Percentiles rank a stretch among this genome's conserved stretches.
These are phyloP conservation scores for Sinohyriopsis cumingii DNA, from an alignment of 2,888 invertebrate genomes.

Conservation along the genomic window DNA sequence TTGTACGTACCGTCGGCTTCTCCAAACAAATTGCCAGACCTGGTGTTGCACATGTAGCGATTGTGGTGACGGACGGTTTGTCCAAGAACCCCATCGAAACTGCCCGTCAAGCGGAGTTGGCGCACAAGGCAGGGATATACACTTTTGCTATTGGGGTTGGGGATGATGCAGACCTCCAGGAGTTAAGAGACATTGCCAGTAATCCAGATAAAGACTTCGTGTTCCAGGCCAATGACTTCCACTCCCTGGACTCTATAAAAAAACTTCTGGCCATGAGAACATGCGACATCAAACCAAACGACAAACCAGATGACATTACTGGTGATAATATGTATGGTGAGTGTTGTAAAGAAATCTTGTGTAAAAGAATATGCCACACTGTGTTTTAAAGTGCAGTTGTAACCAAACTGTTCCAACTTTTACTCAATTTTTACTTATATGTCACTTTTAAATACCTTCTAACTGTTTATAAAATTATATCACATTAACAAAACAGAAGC, in stretches of 20 bases:
- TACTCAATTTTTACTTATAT: background rate
- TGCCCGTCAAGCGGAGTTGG: constrained; percentile 43
- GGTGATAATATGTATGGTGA: constrained; percentile 1
- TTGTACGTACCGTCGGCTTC: constrained; percentile 44
- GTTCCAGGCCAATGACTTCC: constrained; percentile 54
- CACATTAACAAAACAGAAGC: no score
- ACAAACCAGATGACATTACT: constrained; percentile 20
- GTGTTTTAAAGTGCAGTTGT: no score
- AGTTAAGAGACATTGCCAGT: constrained; percentile 55
- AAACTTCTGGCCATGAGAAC: constrained; percentile 56
- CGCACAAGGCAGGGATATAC: constrained; percentile 47
- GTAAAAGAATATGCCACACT: no score
- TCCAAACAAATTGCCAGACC: constrained; percentile 24
- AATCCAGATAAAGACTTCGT: constrained; percentile 48
- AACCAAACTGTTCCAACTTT: no score
- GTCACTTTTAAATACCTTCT: background rate
- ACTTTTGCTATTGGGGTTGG: constrained; percentile 65
- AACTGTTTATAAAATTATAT: no score
- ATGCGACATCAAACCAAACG: constrained; percentile 38
- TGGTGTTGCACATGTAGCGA: constrained; percentile 51
- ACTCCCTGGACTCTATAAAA: constrained; percentile 55
- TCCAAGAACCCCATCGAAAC: constrained; percentile 51
- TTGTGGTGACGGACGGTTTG: constrained; percentile 63
- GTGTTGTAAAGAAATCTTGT: no score
- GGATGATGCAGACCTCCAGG: constrained; percentile 42